Evolutionary conservation across 2,797 vertebrate genomes (phyloP).

Genomic region (Hydrolagus colliei): DNA sequence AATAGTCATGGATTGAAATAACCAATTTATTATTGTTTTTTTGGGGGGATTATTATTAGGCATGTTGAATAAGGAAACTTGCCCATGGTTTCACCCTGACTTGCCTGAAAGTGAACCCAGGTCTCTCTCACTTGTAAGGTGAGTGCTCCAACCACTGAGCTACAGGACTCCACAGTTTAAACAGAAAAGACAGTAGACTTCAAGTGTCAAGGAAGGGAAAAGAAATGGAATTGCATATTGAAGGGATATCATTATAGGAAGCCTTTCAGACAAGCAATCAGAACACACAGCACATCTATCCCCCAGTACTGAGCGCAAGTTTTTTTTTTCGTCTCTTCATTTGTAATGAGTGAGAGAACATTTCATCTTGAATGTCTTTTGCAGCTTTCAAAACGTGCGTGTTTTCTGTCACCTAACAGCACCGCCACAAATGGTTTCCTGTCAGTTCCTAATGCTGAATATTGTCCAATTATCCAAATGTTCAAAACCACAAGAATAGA

Average conservation of each 20-base stretch:
- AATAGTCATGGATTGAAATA: too few species aligned
- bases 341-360: conserved; percentile 25
- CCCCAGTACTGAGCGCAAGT: conserved; percentile 8
- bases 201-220: not conserved
- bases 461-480: conserved; percentile 23
- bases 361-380: conserved; percentile 30
- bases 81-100: too few species aligned
- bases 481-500: conserved; percentile 16
- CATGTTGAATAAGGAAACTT: too few species aligned
- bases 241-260: conserved; percentile 10
- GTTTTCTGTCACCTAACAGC: conserved; percentile 28
- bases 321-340: not conserved
- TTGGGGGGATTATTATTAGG: too few species aligned
- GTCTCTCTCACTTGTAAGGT: too few species aligned
- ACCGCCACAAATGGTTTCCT: conserved; percentile 26
- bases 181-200: not conserved
- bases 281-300: conserved; percentile 1
- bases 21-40: too few species aligned
- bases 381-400: conserved; percentile 24
- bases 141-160: conserved; percentile 43
- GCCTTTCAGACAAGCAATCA: conserved; percentile 26
- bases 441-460: conserved; percentile 27
- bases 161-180: too few species aligned
- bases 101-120: too few species aligned
- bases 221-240: conserved; percentile 20